phyloP scores from a whole-genome alignment of 30 jellyfish, hydroid and myxozoan genomes.

The Aurelia coerulea region DNA sequence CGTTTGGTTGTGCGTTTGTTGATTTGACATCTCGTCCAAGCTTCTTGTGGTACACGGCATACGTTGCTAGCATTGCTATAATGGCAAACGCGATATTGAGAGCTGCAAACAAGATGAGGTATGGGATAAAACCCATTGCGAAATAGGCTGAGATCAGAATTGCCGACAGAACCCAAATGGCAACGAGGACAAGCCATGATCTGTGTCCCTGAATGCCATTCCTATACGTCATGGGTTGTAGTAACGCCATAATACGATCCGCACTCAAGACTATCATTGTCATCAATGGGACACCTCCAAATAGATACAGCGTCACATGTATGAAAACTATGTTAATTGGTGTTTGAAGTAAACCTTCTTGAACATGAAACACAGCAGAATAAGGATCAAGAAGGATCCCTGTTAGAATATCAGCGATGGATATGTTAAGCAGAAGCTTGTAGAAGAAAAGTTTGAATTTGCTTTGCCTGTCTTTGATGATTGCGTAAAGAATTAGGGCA shows the following conservation, averaged over 20 bases:
- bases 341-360: constrained; percentile 45
- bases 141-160: constrained; percentile 46
- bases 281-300: constrained; percentile 53
- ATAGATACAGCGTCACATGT: constrained; percentile 47
- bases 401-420: constrained; percentile 54
- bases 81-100: constrained; percentile 43
- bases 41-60: constrained; percentile 11
- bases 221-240: constrained; percentile 40
- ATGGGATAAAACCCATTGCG: constrained; percentile 63
- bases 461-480: constrained; percentile 60
- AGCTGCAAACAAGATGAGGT: constrained; percentile 55
- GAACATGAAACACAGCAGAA: constrained; percentile 43
- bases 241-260: constrained; percentile 50
- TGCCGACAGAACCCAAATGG: constrained; percentile 41
- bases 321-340: constrained; percentile 35
- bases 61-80: constrained; percentile 55
- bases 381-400: constrained; percentile 57
- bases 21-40: constrained; percentile 34
- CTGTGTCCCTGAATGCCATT: constrained; percentile 51
- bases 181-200: constrained; percentile 48
- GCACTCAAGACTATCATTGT: constrained; percentile 41
- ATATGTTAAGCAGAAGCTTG: constrained; percentile 57
- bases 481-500: constrained; percentile 39
- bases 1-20: not conserved
- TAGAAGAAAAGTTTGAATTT: constrained; percentile 63